phyloP scores from a whole-genome alignment of 2,888 invertebrate genomes.

The Drosophila cognata region DNA sequence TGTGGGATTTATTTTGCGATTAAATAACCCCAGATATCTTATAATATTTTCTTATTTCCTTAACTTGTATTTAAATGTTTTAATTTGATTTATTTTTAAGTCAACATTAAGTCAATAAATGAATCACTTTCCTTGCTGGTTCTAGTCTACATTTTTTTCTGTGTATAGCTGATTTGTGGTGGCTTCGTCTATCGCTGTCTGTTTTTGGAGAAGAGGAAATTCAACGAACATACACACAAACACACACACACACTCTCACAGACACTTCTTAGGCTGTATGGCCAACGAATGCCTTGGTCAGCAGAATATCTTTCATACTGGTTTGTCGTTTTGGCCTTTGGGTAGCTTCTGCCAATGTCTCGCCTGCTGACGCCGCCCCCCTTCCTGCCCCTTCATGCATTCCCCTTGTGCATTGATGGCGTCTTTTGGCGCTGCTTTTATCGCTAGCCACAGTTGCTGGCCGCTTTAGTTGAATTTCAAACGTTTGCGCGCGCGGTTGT shows the following conservation, averaged over 20 bases:
- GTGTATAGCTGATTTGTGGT: background rate
- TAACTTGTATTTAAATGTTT: background rate
- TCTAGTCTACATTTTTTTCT: background rate
- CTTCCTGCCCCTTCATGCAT: background rate
- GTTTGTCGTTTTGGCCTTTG: constrained; percentile 67
- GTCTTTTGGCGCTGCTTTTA: constrained; percentile 59
- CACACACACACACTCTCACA: constrained; percentile 21
- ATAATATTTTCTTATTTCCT: background rate
- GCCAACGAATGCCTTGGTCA: constrained; percentile 22
- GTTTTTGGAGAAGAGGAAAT: constrained; percentile 59
- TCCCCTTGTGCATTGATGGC: constrained; percentile 37
- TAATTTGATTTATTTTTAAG: background rate
- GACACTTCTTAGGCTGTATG: background rate
- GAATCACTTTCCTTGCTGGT: background rate
- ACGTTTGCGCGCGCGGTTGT: constrained; percentile 81
- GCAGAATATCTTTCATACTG: constrained; percentile 60
- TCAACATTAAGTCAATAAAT: background rate
- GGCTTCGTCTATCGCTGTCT: constrained; percentile 23
- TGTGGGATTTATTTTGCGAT: too few species aligned
- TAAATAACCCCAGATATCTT: background rate
- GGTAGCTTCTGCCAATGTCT: constrained; percentile 71
- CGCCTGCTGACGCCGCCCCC: constrained; percentile 21
- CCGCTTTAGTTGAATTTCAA: constrained; percentile 80
- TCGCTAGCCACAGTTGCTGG: constrained; percentile 60
- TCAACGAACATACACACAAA: constrained; percentile 52